Evolutionary conservation across 2,797 vertebrate species (phyloP), one percentile per base, ranked within the genome.

Genomic region (Myoxocephalus aenaeus): DNA sequence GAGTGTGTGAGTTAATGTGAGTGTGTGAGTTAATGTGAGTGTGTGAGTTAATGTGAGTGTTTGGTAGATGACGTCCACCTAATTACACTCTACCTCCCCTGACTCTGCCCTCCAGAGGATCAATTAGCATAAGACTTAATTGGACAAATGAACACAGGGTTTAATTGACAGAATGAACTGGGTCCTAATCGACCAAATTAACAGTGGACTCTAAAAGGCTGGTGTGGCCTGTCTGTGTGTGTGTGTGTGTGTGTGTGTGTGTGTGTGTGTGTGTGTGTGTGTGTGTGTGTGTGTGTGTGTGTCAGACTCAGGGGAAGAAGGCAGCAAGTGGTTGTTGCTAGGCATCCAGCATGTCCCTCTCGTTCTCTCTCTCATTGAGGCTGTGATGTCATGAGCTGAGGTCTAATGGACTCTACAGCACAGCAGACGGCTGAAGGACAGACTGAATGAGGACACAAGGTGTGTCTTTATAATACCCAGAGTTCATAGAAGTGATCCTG

Each of bases 291-390:
- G 36, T 38, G 38, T 40, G 38, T 40, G 38, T 40, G 38, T 40
- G 38, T 34, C 12, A 40, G 40, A 42, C 40, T 42, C 40, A 42
- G 40, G 40, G 13, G 40, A 14, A 42, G 40, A 42, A 42, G 40
- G 40, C 40, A 42, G 40, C 12, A 3, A 36, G 44, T 34, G 69
- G 73, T 71, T 75, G 81, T 86, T 86, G 84, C 84, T 86, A 86
- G 75, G 84, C 81, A 81, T 38, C 74, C 80, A 81, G 46, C 75
- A 36, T 50, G 65, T 59, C 66, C 46, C 69, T 32, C 51, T 54
- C 29, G 34, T 18, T 51, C n/a, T 38, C 3, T n/a, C 73, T 57
- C 22, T 68, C 46, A 38, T 34, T 54, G 17, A 18, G 32, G 38
- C 67, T 51, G 75, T 57, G 22, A 62, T 65, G 64, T 67, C 38